Conservation (phyloP, 2,888 invertebrate species). For the Sycophila texana region DNA sequence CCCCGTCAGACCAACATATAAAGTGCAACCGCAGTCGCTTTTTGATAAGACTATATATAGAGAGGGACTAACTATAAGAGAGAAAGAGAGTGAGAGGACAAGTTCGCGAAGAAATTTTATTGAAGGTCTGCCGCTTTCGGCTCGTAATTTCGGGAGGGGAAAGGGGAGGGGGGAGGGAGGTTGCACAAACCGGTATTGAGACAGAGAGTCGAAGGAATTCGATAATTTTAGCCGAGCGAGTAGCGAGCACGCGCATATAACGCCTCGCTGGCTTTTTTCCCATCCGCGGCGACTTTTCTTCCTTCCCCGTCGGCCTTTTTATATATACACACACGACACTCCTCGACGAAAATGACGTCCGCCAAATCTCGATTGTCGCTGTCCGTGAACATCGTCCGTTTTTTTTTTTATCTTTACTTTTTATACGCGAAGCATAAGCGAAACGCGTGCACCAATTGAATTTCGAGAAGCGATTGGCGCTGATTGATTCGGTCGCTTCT, state of each 20-base stretch:
- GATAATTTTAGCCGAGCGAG: slow-evolving; percentile 37
- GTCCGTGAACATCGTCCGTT: background rate
- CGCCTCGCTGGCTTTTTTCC: background rate
- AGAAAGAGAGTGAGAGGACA: background rate
- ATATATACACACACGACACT: too few species aligned
- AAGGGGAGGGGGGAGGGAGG: slow-evolving; percentile 19
- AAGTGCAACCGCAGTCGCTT: too few species aligned
- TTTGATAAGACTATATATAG: too few species aligned
- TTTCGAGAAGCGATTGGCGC: too few species aligned
- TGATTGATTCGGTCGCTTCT: too few species aligned
- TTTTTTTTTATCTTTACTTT: background rate
- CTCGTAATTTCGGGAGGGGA: slow-evolving; percentile 18
- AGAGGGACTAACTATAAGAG: background rate
- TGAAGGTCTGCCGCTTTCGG: slow-evolving; percentile 7
- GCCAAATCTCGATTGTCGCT: background rate
- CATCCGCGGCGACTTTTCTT: background rate
- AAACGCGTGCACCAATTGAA: too few species aligned
- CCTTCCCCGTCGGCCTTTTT: background rate
- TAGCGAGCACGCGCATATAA: background rate
- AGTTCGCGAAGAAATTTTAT: background rate
- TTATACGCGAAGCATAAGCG: too few species aligned
- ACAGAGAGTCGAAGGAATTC: slow-evolving; percentile 28
- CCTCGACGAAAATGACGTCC: background rate
- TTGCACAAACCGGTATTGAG: slow-evolving; percentile 51
- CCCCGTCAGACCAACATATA: background rate